Conservation (phyloP, 2,888 invertebrate species). For the Barypeithes pellucidus region DNA sequence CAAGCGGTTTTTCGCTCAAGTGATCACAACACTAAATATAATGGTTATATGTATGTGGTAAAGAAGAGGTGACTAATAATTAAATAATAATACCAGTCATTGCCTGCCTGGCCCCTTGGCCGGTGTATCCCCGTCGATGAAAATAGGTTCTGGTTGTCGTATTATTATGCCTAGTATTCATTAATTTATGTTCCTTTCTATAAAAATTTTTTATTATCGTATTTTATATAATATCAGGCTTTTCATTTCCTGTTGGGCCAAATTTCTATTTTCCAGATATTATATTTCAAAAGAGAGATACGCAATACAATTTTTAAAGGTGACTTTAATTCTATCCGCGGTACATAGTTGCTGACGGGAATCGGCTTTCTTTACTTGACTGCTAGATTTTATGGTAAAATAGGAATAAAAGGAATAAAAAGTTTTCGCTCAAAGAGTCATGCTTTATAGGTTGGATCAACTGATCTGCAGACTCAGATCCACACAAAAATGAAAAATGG, state of each 20-base stretch:
- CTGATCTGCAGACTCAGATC: slow-evolving; percentile 35
- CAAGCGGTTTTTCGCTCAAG: too few relatives aligned
- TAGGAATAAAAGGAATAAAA: slow-evolving; percentile 44
- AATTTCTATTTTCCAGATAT: not conserved
- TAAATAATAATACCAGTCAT: too few relatives aligned
- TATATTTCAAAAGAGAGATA: slow-evolving; percentile 13
- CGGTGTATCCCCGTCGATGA: too few relatives aligned
- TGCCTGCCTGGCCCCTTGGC: too few relatives aligned
- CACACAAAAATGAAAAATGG: slow-evolving; percentile 33
- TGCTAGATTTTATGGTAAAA: slow-evolving; percentile 40
- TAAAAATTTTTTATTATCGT: too few relatives aligned
- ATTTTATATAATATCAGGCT: not conserved
- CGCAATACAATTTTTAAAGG: slow-evolving; percentile 44
- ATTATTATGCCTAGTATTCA: too few relatives aligned
- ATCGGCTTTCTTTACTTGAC: slow-evolving; percentile 33
- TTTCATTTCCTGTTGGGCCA: not conserved
- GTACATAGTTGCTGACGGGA: slow-evolving; percentile 37
- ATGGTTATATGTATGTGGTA: too few relatives aligned
- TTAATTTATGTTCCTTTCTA: too few relatives aligned
- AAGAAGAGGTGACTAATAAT: too few relatives aligned
- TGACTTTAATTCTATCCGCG: slow-evolving; percentile 34
- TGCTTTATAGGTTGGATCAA: slow-evolving; percentile 43
- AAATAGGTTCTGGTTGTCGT: too few relatives aligned
- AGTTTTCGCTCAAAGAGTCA: slow-evolving; percentile 44
- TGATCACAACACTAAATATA: too few relatives aligned